These are phyloP conservation scores for Drosophila asahinai DNA, from an alignment of 1,140 invertebrate species.

Conservation along the genomic window DNA sequence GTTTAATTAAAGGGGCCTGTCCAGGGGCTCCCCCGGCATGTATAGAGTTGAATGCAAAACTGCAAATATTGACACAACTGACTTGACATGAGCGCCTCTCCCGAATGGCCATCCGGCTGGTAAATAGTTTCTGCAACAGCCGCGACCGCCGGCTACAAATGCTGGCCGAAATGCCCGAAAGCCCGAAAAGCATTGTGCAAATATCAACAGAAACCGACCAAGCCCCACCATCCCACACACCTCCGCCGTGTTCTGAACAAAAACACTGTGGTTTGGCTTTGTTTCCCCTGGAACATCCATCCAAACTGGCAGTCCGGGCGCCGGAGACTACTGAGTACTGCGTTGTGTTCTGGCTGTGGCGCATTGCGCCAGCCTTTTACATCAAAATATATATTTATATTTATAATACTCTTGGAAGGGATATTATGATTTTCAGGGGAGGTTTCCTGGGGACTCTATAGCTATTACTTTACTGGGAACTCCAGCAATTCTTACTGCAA, in stretches of 20 bases:
- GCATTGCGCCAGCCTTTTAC: conserved; percentile 54
- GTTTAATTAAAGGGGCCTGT: conserved; percentile 68
- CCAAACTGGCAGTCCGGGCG: conserved; percentile 14
- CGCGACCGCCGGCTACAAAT: conserved; percentile 14
- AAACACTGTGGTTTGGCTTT: conserved; percentile 56
- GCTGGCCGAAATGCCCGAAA: conserved; percentile 34
- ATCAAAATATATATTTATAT: conserved; percentile 15
- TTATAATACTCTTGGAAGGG: conserved; percentile 11
- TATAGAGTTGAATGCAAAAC: conserved; percentile 34
- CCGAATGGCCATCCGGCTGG: conserved; percentile 9
- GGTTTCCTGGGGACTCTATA: too few relatives aligned
- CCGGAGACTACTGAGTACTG: conserved; percentile 14
- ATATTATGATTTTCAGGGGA: neutral
- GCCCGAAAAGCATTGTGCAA: conserved; percentile 54
- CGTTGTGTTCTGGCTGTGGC: conserved; percentile 18
- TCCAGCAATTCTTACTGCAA: too few relatives aligned
- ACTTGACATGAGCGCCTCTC: conserved; percentile 33
- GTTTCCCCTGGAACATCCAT: conserved; percentile 29
- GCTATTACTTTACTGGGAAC: too few relatives aligned
- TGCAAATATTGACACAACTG: conserved; percentile 72
- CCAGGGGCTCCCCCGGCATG: conserved; percentile 10
- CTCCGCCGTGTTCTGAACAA: conserved; percentile 20
- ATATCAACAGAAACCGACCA: conserved; percentile 38
- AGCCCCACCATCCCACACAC: neutral
- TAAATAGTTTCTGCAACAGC: conserved; percentile 40